Evolutionary conservation across 2,797 vertebrate species (phyloP).

Genomic region (Betta splendens): DNA sequence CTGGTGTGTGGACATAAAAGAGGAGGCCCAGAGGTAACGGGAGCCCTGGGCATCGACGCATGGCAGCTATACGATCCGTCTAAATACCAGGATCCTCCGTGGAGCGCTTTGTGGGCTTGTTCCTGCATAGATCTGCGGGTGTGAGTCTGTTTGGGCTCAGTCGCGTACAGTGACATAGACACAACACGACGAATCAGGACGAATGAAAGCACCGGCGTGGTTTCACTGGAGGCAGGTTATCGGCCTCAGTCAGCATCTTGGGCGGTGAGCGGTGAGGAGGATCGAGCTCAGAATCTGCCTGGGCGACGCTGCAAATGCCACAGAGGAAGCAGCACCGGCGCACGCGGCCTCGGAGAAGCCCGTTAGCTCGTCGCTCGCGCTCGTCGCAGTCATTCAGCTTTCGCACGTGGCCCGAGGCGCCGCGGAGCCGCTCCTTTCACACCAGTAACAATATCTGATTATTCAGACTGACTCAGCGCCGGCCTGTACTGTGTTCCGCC

Average conservation of each 20-base stretch:
- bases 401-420: slow-evolving; percentile 71
- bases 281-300: slow-evolving; percentile 37
- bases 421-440: slow-evolving; percentile 67
- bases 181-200: too few species aligned
- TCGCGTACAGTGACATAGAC: too few species aligned
- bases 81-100: slow-evolving; percentile 40
- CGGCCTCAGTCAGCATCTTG: slow-evolving; percentile 11
- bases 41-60: slow-evolving; percentile 43
- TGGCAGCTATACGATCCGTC: slow-evolving; percentile 34
- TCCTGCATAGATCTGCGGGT: slow-evolving; percentile 38
- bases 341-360: too few species aligned
- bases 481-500: slow-evolving; percentile 72
- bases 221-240: slow-evolving; percentile 37
- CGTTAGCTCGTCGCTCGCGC: slow-evolving; percentile 71
- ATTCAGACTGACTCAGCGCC: slow-evolving; percentile 79
- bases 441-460: slow-evolving; percentile 79
- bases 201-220: slow-evolving; percentile 40
- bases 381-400: slow-evolving; percentile 76
- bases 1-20: slow-evolving; percentile 43
- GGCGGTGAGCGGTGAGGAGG: neutral
- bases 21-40: slow-evolving; percentile 30
- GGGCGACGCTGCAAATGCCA: slow-evolving; percentile 59
- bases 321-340: slow-evolving; percentile 59
- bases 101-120: slow-evolving; percentile 21
- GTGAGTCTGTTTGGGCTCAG: slow-evolving; percentile 33